Evolutionary conservation across 2,797 vertebrate genomes (phyloP).

Genomic region (Cynopterus sphinx): DNA sequence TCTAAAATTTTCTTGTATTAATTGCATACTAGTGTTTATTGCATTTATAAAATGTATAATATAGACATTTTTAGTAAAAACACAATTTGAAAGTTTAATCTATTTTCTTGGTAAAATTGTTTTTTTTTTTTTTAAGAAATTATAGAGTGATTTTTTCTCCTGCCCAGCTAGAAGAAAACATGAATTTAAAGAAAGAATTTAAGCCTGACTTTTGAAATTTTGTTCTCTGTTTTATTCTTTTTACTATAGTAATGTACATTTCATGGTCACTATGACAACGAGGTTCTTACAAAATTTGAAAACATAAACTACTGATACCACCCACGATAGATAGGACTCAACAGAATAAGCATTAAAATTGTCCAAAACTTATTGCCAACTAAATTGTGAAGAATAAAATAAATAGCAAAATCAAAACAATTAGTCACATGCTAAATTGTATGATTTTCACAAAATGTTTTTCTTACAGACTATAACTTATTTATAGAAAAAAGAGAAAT

Average conservation of each 20-base stretch:
- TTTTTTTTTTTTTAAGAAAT: not conserved
- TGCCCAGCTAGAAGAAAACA: not conserved
- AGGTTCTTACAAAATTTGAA: slow-evolving; percentile 34
- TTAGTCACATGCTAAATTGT: not conserved
- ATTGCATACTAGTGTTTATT: not conserved
- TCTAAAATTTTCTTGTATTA: not conserved
- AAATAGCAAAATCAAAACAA: not conserved
- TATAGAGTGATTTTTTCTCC: not conserved
- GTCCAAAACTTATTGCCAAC: not conserved
- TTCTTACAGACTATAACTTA: not conserved
- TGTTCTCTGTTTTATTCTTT: slow-evolving; percentile 18
- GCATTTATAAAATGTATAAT: not conserved
- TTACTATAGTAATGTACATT: not conserved
- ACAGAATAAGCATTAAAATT: slow-evolving; percentile 10
- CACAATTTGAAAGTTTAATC: not conserved
- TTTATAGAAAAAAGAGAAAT: not conserved
- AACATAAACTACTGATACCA: not conserved
- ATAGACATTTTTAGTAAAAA: not conserved
- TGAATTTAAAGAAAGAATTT: slow-evolving; percentile 6
- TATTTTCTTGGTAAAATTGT: not conserved
- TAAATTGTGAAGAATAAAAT: slow-evolving; percentile 27
- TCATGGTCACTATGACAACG: not conserved
- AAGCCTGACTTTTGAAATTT: slow-evolving; percentile 30
- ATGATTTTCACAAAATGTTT: not conserved
- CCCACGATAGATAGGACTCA: not conserved